Evolutionary conservation across 2,797 vertebrate species (phyloP).

Genomic region (Naso thynnoides): DNA sequence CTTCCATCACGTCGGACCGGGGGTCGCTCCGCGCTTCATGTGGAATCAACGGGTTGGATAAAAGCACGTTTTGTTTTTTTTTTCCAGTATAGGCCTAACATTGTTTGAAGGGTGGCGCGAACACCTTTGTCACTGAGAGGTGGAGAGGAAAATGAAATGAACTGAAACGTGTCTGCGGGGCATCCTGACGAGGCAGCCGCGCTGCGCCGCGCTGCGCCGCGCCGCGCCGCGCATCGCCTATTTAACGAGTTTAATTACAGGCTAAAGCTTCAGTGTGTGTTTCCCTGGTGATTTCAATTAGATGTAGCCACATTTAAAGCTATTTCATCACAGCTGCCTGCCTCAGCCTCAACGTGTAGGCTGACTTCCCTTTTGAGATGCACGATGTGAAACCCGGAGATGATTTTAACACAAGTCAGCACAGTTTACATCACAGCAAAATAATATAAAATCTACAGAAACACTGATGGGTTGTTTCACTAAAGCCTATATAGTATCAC

Average conservation of each 20-base stretch:
- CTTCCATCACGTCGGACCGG: no score
- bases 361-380: neutral
- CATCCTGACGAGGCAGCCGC: neutral
- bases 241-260: neutral
- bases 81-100: rapidly evolving
- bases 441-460: neutral
- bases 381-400: neutral
- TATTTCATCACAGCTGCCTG: no score
- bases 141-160: neutral
- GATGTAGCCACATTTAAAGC: neutral
- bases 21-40: neutral
- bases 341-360: no score
- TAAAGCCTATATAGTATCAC: no score
- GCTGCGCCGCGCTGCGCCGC: neutral
- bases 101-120: neutral
- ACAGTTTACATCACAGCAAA: neutral
- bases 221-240: neutral
- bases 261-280: rapidly evolving
- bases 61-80: neutral
- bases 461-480: no score
- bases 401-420: neutral
- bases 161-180: neutral
- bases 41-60: rapidly evolving
- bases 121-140: neutral
- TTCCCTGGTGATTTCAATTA: neutral